Conservation (phyloP, 2,888 invertebrate genomes). For the Orthosia gracilis region DNA sequence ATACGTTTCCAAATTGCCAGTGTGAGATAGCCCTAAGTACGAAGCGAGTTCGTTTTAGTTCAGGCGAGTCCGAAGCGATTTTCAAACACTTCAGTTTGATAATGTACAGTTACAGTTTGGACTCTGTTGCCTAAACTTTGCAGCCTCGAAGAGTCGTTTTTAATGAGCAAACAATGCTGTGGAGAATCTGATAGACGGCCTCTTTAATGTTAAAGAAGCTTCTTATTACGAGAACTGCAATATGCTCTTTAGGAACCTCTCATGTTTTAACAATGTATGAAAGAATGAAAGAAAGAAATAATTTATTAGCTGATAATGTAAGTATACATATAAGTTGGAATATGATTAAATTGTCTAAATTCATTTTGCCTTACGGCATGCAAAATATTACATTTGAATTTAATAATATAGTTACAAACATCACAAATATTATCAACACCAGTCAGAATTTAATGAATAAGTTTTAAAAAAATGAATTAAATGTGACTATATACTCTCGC, state of each 20-base stretch:
- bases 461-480: no score
- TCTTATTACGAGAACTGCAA: constrained; percentile 19
- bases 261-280: constrained; percentile 20
- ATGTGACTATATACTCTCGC: no score
- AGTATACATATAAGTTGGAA: no score
- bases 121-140: constrained; percentile 36
- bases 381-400: no score
- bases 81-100: constrained; percentile 43
- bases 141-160: constrained; percentile 25
- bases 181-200: neutral
- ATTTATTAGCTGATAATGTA: no score
- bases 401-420: no score
- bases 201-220: constrained; percentile 14
- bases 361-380: no score
- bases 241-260: neutral
- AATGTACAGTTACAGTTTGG: constrained; percentile 31
- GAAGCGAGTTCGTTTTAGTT: constrained; percentile 19
- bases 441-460: no score
- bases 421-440: no score
- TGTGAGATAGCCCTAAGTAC: constrained; percentile 4
- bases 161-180: constrained; percentile 33
- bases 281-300: no score
- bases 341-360: no score
- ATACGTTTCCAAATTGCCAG: neutral
- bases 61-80: constrained; percentile 29